Evolutionary conservation across 2,113 vertebrate species (phyloP), one percentile per base, ranked within the genome.

Genomic region (Pionites leucogaster): DNA sequence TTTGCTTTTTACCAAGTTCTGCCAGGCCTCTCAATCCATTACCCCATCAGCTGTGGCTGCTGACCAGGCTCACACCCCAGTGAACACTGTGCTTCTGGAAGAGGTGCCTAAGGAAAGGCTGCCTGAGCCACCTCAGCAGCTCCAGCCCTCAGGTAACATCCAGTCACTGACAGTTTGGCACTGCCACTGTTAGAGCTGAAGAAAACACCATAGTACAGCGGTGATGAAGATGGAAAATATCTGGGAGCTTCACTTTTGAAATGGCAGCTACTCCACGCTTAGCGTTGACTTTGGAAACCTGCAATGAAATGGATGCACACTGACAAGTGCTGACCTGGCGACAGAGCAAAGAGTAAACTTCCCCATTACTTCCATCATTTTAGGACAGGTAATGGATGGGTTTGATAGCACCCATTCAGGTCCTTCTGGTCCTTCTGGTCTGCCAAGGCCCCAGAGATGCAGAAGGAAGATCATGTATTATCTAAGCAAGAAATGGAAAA

Each of bases 71-170:
- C n/a, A 17, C 5, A 24, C 42, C 62, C 47, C 4, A 5, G 33
- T 11, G 37, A 68, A 39, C 33, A 37, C 31, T 2, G 1, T 25
- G 22, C 16, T 75, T 44, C 35, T 39, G 41, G 41, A 17, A 62
- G 28, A 37, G 41, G 13, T 25, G 22, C 42, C 47, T 39, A 13
- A 44, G 62, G 41, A 80, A 69, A 49, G 47, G 62, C 28, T 53
- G 35, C 52, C 22, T 2, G 0, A 83, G 46, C 17, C 1, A 3
- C 11, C 22, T 25, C 1, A 1, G 20, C 33, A 83, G 42, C 17
- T 57, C 55, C 55, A 69, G 68, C 62, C 63, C 55, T 75, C 50
- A 65, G 60, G 14, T 18, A 23, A 35, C 25, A 37, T 17, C 17
- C 20, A 28, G 18, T 8, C 62, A 80, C 55, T 3, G 29, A 29